Base-by-base conservation (phyloP, 2,113 vertebrate species). In the Scomber colias region DNA sequence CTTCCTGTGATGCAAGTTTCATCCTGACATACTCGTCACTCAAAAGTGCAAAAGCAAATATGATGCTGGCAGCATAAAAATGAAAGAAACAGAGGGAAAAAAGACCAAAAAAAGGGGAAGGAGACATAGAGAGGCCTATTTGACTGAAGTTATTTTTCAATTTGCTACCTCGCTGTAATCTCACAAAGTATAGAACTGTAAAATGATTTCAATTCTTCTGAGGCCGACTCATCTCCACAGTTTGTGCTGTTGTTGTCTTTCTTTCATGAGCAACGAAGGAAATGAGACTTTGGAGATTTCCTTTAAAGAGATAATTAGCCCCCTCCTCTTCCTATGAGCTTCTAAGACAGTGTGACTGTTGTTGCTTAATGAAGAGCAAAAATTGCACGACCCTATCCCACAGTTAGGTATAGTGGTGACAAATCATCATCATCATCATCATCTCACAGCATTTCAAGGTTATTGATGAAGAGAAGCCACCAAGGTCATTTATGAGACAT, bases 281-380 rank as follows among this genome's bases (percentile, higher is more conserved):
- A 75, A 82, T 70, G 66, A 84, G 57, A 75, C 71, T 61, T 77
- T 45, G 6, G 63, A 77, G 82, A 85, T 69, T 75, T 86, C 56
- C 15, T 85, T 66, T 83, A 72, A 86, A 86, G 77, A 65, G 19
- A 83, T 80, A 83, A 86, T 87, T 85, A 83, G 79, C 65, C 71
- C 64, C 78, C 50, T 87, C 77, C 30, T 85, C 74, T 72, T 83
- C 66, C 44, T 59, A 14, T 56, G 40, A 86, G 77, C 59, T 50
- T 75, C 75, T 80, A 61, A 54, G 69, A 57, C 82, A 68, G 13
- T 74, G 81, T 83, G 67, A 79, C 76, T 84, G 75, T 76, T 84
- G 84, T 76, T 87, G 86, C 84, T 75, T 80, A 31, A 76, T 83
- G 40, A 59, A 74, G 74, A 45, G 46, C n/a, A 71, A 67, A 61